A percentile compares a stretch with the other conserved stretches of the same genome.
Conservation (phyloP, 2,113 vertebrate genomes). For the Hippopotamus amphibius region DNA sequence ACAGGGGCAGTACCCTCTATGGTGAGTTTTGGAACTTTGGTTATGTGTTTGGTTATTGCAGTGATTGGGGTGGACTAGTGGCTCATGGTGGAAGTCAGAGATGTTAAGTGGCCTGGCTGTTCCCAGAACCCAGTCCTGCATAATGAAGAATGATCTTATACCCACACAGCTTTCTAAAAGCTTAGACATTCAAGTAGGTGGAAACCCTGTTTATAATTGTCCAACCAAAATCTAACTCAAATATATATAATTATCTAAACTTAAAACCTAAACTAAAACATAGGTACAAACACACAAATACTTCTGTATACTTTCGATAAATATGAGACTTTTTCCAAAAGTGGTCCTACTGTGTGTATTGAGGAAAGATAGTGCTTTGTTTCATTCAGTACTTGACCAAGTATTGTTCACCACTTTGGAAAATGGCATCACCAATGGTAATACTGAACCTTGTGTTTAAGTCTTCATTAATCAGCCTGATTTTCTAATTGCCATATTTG, state of each 20-base stretch:
- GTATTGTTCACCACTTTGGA: conserved; percentile 13
- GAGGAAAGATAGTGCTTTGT: neutral
- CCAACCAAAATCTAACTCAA: neutral
- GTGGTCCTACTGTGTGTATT: neutral
- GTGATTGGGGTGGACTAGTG: neutral
- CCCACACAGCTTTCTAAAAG: neutral
- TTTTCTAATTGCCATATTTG: neutral
- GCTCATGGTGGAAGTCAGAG: neutral
- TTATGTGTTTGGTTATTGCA: neutral
- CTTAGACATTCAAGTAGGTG: neutral
- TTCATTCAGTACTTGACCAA: neutral
- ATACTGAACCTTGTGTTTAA: conserved; percentile 3
- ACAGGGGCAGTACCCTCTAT: neutral
- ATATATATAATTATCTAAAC: neutral
- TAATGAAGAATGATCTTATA: neutral
- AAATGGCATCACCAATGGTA: neutral
- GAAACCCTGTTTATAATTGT: conserved; percentile 15
- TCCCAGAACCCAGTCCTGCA: neutral
- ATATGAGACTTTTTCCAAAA: neutral
- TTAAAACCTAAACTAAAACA: neutral
- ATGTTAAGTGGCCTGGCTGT: neutral
- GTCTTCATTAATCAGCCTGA: neutral
- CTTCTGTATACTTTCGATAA: neutral
- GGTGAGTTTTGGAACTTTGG: neutral
- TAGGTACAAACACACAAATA: neutral